These are phyloP conservation scores for Drosophila sechellia DNA, from an alignment of 1,140 invertebrate genomes.

Conservation along the genomic window DNA sequence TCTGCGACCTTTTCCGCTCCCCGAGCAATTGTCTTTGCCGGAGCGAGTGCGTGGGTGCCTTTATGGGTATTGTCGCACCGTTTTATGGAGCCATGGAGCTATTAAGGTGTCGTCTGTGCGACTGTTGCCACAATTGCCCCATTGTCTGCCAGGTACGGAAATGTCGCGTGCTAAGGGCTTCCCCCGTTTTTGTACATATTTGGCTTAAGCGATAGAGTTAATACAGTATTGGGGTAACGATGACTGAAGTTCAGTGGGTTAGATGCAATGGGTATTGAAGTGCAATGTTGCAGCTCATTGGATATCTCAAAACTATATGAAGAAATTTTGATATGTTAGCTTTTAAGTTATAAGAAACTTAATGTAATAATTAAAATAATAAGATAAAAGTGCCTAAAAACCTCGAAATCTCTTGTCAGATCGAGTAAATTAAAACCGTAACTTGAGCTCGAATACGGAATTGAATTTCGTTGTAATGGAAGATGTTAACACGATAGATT, in stretches of 20 bases:
- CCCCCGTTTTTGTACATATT: conserved; percentile 9
- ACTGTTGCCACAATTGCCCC: conserved; percentile 56
- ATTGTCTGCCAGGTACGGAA: conserved; percentile 56
- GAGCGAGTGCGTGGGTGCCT: conserved; percentile 31
- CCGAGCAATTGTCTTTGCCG: conserved; percentile 23
- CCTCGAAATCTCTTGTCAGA: neutral
- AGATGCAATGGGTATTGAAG: neutral
- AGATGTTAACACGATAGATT: conserved; percentile 25
- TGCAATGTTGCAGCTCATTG: no score
- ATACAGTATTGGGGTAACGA: neutral
- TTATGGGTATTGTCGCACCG: conserved; percentile 59
- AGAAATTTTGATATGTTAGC: no score
- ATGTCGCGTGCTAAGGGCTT: conserved; percentile 46
- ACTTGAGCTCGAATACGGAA: conserved; percentile 7
- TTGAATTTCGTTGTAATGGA: conserved; percentile 31
- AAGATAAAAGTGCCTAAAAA: neutral
- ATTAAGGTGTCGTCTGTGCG: conserved; percentile 62
- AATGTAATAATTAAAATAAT: no score
- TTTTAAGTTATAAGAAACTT: no score
- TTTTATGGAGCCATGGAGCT: conserved; percentile 71
- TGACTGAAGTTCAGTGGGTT: neutral
- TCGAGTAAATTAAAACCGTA: conserved; percentile 25
- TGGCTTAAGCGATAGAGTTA: no score
- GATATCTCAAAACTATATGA: no score
- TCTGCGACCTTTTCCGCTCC: conserved; percentile 19